Percentiles rank a stretch among this genome's conserved stretches.
phyloP scores from a whole-genome alignment of 2,888 invertebrate genomes.

The Hypena proboscidalis region DNA sequence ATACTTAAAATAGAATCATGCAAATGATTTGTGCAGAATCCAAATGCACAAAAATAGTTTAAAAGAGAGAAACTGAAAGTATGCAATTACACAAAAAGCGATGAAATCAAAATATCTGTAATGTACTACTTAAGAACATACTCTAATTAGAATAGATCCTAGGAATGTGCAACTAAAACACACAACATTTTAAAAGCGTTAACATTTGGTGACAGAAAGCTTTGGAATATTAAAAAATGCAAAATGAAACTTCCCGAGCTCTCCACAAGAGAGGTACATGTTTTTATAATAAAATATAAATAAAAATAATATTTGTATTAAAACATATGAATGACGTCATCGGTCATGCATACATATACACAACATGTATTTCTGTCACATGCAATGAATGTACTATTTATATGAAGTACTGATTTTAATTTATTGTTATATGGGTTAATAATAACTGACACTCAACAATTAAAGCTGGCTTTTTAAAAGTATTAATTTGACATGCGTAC shows the following conservation, averaged over 20 bases:
- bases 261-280: slow-evolving; percentile 82
- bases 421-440: slow-evolving; percentile 23
- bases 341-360: slow-evolving; percentile 70
- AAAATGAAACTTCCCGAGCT: slow-evolving; percentile 79
- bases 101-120: slow-evolving; percentile 24
- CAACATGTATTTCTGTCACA: slow-evolving; percentile 75
- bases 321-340: slow-evolving; percentile 58
- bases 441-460: slow-evolving; percentile 25
- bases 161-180: slow-evolving; percentile 58
- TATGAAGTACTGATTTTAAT: slow-evolving; percentile 27
- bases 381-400: slow-evolving; percentile 55
- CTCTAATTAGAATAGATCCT: slow-evolving; percentile 19
- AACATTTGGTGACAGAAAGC: slow-evolving; percentile 76
- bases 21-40: too few species aligned
- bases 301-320: slow-evolving; percentile 49
- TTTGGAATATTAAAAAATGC: slow-evolving; percentile 51
- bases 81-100: slow-evolving; percentile 36
- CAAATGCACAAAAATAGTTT: too few species aligned
- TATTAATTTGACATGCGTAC: too few species aligned
- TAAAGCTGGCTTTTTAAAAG: too few species aligned
- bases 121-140: slow-evolving; percentile 20
- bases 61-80: slow-evolving; percentile 42
- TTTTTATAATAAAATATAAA: slow-evolving; percentile 55
- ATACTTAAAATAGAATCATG: too few species aligned
- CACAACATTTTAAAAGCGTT: slow-evolving; percentile 58